A percentile compares a stretch with the other conserved stretches of the same genome.
phyloP scores from a whole-genome alignment of 2,113 vertebrate genomes.

The Isurus oxyrinchus region DNA sequence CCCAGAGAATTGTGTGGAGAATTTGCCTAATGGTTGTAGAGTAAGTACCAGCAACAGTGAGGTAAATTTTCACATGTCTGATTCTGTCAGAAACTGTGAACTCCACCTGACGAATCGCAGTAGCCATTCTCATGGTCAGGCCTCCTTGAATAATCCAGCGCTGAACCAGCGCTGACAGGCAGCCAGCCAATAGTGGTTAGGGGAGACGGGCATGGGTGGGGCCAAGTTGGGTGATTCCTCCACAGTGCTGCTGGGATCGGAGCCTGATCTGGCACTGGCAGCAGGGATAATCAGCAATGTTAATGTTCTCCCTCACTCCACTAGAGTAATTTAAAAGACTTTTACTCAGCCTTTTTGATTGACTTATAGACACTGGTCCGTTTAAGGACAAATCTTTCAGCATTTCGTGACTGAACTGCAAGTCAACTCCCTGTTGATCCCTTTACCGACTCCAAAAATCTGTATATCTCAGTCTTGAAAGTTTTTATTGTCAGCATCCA shows the following conservation, averaged over 20 bases:
- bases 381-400: not conserved
- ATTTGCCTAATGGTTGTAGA: not conserved
- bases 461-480: not conserved
- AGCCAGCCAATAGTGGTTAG: no score
- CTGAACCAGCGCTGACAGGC: no score
- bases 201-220: no score
- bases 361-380: no score
- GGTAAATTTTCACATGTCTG: not conserved
- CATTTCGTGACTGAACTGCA: not conserved
- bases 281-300: not conserved
- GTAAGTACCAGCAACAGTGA: not conserved
- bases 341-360: not conserved
- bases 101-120: not conserved
- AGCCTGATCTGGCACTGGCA: no score
- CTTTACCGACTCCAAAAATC: not conserved
- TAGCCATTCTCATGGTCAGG: no score
- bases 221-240: not conserved
- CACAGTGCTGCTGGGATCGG: not conserved
- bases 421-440: not conserved
- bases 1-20: not conserved
- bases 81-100: not conserved
- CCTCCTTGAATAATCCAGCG: no score
- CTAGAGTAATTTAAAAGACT: not conserved
- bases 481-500: not conserved
- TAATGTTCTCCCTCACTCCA: not conserved